Percentiles rank a stretch among this genome's conserved stretches.
phyloP scores from a whole-genome alignment of 2,797 vertebrate genomes.

The Cyclopterus lumpus region DNA sequence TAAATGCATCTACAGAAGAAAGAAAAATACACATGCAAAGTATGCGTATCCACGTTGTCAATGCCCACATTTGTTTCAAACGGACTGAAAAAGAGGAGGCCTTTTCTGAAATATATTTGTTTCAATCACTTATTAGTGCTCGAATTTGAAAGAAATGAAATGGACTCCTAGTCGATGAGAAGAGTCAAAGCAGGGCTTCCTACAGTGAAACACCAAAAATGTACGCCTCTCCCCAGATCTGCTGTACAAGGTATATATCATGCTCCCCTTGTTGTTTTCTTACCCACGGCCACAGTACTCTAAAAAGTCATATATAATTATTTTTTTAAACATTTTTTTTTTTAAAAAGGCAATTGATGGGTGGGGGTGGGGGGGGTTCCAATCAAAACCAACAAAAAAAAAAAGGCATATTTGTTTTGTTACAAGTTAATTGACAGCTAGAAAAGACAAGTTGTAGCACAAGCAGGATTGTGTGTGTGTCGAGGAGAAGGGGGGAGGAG shows the following conservation, averaged over 20 bases:
- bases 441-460: constrained; percentile 85
- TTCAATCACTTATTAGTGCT: constrained; percentile 34
- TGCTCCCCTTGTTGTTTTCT: constrained; percentile 9
- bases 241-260: constrained; percentile 26
- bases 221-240: constrained; percentile 12
- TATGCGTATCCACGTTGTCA: constrained; percentile 30
- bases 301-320: constrained; percentile 82
- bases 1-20: constrained; percentile 30
- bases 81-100: background rate
- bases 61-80: constrained; percentile 9
- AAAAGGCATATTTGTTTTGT: constrained; percentile 70
- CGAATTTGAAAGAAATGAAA: constrained; percentile 31
- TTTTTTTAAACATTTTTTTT: constrained; percentile 59
- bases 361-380: background rate
- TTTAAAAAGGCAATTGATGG: constrained; percentile 77
- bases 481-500: constrained; percentile 21
- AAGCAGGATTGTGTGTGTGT: constrained; percentile 57
- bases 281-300: constrained; percentile 83
- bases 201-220: constrained; percentile 67
- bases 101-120: constrained; percentile 6
- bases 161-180: constrained; percentile 18
- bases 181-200: constrained; percentile 51
- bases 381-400: constrained; percentile 78
- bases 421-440: constrained; percentile 37
- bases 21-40: constrained; percentile 18